Evolutionary conservation across 2,888 invertebrate genomes (phyloP), one percentile per base, ranked within the genome.

Genomic region (Ophion costatus): DNA sequence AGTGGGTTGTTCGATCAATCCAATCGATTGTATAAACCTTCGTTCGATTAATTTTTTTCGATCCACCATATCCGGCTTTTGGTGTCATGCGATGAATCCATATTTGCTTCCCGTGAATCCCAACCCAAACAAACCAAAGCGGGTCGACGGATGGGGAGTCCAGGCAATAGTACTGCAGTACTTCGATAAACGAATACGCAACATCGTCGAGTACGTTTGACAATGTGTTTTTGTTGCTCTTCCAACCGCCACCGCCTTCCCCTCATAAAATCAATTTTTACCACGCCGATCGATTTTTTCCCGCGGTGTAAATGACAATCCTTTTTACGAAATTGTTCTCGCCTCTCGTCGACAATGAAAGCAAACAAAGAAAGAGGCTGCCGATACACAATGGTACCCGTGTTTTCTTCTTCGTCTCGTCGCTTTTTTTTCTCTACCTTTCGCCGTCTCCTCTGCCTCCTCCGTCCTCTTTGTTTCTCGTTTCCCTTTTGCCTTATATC

Each of bases 351-450:
- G 29, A 76, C 63, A 82, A 80, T 45, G 59, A 69, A 56, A 17
- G 29, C 45, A 73, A 66, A n/a, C 64, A 45, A 78, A 73, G 57
- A 61, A 57, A 59, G 61, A 42, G n/a, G 63, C 33, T 75, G 64
- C 67, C 76, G 38, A 61, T 69, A 71, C 38, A 66, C 59, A 63
- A 61, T 61, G 70, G 57, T 70, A 74, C 77, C 74, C 22, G 73
- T 74, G 67, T 82, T 80, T 77, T 77, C 67, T 69, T 73, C 71
- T 64, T 22, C 64, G 79, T 79, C 70, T 73, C 63, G 61, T 20
- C 63, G 75, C 75, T 76, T 64, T 84, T 14, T 77, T 76, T 80
- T 24, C 9, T 45, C 33, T 42, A 56, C 71, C 82, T 75, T 61
- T 51, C 59, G 22, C 69, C 24, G 75, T 81, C 76, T 82, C 69